A percentile compares a stretch with the other conserved stretches of the same genome.
These are phyloP conservation scores for Hippopotamyrus pictus DNA, from an alignment of 2,797 vertebrate species.

Conservation along the genomic window DNA sequence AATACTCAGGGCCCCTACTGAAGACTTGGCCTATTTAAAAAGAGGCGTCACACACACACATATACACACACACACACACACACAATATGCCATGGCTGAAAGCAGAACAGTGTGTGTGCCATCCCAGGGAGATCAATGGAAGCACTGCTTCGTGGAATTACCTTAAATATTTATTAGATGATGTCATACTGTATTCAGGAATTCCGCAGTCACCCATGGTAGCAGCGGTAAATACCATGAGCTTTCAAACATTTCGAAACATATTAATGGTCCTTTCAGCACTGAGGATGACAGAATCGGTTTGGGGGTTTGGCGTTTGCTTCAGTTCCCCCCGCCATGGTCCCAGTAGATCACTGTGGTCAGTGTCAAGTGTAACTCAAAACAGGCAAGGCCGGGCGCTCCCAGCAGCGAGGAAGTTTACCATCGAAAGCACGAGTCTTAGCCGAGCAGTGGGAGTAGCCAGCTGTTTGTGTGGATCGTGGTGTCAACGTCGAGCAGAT, in stretches of 20 bases:
- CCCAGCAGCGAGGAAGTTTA: neutral
- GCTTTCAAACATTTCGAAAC: neutral
- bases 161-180: neutral
- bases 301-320: neutral
- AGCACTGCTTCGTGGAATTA: neutral
- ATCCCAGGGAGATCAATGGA: neutral
- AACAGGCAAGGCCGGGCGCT: neutral
- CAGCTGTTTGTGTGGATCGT: constrained; percentile 13
- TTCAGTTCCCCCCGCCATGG: neutral
- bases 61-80: neutral
- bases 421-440: neutral
- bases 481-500: constrained; percentile 6
- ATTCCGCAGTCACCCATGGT: neutral
- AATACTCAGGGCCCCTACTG: neutral
- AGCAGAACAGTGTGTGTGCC: neutral
- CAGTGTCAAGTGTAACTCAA: neutral
- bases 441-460: neutral
- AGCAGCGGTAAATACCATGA: neutral
- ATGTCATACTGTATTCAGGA: neutral
- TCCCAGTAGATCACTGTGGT: neutral
- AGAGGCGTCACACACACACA: neutral
- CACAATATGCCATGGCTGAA: neutral
- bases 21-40: neutral
- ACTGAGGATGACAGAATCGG: neutral
- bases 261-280: neutral